Percentiles rank a stretch among this genome's conserved stretches.
These are phyloP conservation scores for Rhagophthalmus giganteus DNA, from an alignment of 2,888 invertebrate genomes.

Conservation along the genomic window DNA sequence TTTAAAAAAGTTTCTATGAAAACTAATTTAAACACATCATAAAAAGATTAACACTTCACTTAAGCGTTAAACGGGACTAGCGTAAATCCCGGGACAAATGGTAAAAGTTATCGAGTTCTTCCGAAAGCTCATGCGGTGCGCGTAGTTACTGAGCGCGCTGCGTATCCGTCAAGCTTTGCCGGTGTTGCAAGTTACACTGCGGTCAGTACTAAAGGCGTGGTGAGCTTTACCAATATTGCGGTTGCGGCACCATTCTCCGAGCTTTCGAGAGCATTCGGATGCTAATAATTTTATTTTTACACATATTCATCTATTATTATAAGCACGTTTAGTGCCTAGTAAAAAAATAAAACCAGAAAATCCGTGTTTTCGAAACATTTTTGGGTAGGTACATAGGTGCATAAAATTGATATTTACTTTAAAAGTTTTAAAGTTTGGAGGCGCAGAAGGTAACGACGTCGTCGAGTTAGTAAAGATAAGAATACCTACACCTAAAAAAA, in stretches of 20 bases:
- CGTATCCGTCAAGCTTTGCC: constrained; percentile 30
- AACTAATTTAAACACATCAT: constrained; percentile 14
- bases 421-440: no score
- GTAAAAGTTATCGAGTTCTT: constrained; percentile 39
- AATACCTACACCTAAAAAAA: no score
- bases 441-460: no score
- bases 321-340: no score
- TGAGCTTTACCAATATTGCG: constrained; percentile 30
- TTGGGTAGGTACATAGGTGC: no score
- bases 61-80: constrained; percentile 32
- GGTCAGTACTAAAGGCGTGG: constrained; percentile 42
- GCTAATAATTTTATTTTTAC: background rate
- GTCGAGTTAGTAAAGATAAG: no score
- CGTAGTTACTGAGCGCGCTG: constrained; percentile 39
- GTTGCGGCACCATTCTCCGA: constrained; percentile 16
- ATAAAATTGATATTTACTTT: no score
- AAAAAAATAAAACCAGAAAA: no score
- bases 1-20: background rate
- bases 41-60: constrained; percentile 23
- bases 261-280: background rate
- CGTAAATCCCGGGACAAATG: constrained; percentile 44
- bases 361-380: no score
- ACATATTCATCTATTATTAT: no score
- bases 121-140: constrained; percentile 42
- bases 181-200: constrained; percentile 41